Evolutionary conservation across 2,888 invertebrate genomes (phyloP).

Genomic region (Lasioglossum calceatum): DNA sequence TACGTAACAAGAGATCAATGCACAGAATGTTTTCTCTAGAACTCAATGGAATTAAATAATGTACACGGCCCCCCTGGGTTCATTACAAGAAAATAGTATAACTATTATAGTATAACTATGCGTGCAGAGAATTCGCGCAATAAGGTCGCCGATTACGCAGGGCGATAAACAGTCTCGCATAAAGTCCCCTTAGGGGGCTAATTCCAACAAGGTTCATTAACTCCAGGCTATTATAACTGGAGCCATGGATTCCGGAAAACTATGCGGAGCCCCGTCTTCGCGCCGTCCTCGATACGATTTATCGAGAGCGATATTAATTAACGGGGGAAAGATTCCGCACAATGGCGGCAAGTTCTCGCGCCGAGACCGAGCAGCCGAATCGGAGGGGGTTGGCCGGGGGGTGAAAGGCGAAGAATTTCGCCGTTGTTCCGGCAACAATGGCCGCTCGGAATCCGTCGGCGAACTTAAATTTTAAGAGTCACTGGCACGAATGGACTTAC

Average conservation of each 20-base stretch:
- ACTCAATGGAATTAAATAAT: background rate
- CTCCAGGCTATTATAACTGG: background rate
- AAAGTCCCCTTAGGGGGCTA: conserved; percentile 16
- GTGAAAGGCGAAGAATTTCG: conserved; percentile 23
- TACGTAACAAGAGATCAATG: background rate
- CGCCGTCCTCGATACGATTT: conserved; percentile 45
- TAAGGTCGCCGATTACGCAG: background rate
- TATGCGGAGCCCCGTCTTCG: background rate
- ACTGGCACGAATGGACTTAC: conserved; percentile 58
- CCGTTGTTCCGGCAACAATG: conserved; percentile 62
- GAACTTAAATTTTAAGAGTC: conserved; percentile 66
- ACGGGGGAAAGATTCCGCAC: conserved; percentile 49
- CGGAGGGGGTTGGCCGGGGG: background rate
- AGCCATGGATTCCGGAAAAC: conserved; percentile 21
- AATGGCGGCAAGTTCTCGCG: conserved; percentile 50
- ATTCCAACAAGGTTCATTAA: conserved; percentile 18
- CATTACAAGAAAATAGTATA: background rate
- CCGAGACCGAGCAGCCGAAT: conserved; percentile 8
- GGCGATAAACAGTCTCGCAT: background rate
- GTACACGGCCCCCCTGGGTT: too few species aligned
- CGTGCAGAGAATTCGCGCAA: background rate
- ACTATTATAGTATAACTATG: too few species aligned
- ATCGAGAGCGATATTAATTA: conserved; percentile 59
- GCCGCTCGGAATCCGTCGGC: conserved; percentile 30
- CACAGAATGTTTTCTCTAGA: background rate